These are phyloP conservation scores for Globia sparganii DNA, from an alignment of 2,888 invertebrate genomes.

Conservation along the genomic window DNA sequence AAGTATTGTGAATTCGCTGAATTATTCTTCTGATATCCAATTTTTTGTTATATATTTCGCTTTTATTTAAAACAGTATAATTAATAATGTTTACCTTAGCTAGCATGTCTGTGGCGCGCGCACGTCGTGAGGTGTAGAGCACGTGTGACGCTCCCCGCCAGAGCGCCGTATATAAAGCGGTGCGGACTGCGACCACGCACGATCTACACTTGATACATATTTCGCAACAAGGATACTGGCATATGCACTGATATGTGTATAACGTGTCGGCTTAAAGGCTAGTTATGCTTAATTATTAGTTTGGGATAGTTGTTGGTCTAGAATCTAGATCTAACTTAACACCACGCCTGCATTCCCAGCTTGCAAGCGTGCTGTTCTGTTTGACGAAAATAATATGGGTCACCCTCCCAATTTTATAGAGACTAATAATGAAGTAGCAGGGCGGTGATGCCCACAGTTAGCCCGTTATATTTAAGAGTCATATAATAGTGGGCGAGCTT, in stretches of 20 bases:
- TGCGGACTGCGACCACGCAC: slow-evolving; percentile 54
- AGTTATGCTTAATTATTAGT: slow-evolving; percentile 45
- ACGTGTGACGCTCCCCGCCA: slow-evolving; percentile 76
- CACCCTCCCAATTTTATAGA: background rate
- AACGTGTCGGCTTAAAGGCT: slow-evolving; percentile 20
- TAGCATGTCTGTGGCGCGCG: slow-evolving; percentile 84
- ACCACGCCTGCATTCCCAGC: slow-evolving; percentile 20
- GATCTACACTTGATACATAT: slow-evolving; percentile 80
- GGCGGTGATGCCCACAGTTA: too few relatives aligned
- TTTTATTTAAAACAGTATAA: background rate
- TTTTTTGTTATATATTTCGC: background rate
- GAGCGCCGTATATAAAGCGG: slow-evolving; percentile 77
- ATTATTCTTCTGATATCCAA: background rate
- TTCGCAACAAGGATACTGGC: slow-evolving; percentile 83
- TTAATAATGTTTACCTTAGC: slow-evolving; percentile 80
- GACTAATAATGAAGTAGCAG: background rate
- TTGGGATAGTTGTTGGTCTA: slow-evolving; percentile 37
- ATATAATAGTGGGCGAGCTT: background rate
- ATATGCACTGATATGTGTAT: slow-evolving; percentile 37
- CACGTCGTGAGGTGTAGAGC: slow-evolving; percentile 71
- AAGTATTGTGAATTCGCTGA: background rate
- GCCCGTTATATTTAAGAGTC: background rate
- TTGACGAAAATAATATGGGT: background rate
- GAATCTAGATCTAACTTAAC: slow-evolving; percentile 9
- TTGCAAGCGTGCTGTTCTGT: background rate